Evolutionary conservation across 2,888 invertebrate genomes (phyloP), one percentile per base, ranked within the genome.

Genomic region (Mesorhabditis sp.): DNA sequence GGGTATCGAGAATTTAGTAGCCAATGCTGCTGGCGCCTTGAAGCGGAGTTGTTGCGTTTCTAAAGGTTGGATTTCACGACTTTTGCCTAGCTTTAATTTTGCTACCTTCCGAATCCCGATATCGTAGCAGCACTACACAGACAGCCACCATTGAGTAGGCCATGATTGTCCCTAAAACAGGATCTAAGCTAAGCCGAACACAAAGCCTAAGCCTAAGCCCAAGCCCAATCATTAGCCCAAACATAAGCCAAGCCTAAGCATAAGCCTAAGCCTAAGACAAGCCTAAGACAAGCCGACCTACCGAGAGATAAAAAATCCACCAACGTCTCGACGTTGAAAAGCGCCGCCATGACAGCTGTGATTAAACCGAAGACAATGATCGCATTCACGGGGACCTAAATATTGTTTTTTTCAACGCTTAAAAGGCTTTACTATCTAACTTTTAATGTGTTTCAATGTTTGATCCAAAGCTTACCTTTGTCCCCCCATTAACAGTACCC

Each of bases 301-400:
- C 15, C 44, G 43, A 13, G 43, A 6, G 43, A 67, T 4, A 67
- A 58, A 50, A 65, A 73, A 68, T 69, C 43, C 10, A 86, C 86
- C 43, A 86, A 80, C 4, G 83, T 75, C 43, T 81, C 76, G 6
- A 86, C 79, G 72, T 85, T 81, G 67, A 86, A 81, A 44, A 86
- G 72, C 45, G 85, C 74, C 1, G 86, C 82, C 64, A 86, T 75
- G 43, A 86, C n/a, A 2, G 10, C 7, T 10, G 58, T 50, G 7
- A 50, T 13, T n/a, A 50, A 50, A n/a, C 58, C 58, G 69, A 81
- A 81, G 0, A 80, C 70, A 7, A 80, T 70, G 13, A 80, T 76
- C 4, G 80, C 80, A 67, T 78, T 76, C 28, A 78, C 62, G 4
- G 82, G 82, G 4, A 77, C 76, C 72, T 76, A 45, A 15, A 64